Percentiles rank a stretch among this genome's conserved stretches.
Evolutionary conservation across 2,113 vertebrate species (phyloP).

Genomic region (Dunckerocampus dactyliophorus): DNA sequence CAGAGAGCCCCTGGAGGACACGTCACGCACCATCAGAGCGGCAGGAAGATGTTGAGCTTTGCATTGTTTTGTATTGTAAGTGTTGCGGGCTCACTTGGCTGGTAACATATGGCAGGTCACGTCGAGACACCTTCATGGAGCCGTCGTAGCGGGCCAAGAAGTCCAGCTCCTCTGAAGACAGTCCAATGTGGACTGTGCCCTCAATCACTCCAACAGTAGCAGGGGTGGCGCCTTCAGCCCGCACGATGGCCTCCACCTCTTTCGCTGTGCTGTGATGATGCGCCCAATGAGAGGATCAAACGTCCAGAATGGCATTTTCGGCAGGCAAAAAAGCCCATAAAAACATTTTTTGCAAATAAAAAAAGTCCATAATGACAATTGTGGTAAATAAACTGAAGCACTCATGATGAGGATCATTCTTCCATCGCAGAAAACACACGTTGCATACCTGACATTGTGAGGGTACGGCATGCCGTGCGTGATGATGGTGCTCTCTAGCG

Average conservation of each 20-base stretch:
- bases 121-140: conserved; percentile 81
- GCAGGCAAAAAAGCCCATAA: neutral
- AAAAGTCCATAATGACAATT: neutral
- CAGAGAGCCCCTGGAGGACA: conserved; percentile 76
- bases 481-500: conserved; percentile 87
- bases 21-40: neutral
- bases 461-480: conserved; percentile 91
- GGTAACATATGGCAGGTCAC: conserved; percentile 80
- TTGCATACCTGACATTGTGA: conserved; percentile 82
- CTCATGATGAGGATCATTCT: no score
- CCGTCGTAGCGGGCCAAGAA: conserved; percentile 71
- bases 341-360: neutral
- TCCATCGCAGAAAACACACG: no score
- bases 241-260: conserved; percentile 81
- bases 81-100: conserved; percentile 73
- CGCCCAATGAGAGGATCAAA: neutral
- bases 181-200: conserved; percentile 79
- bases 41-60: neutral
- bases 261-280: conserved; percentile 74
- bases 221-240: conserved; percentile 76
- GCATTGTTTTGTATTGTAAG: neutral
- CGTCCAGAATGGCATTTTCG: neutral
- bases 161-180: conserved; percentile 74
- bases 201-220: conserved; percentile 81
- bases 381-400: no score